Evolutionary conservation across 1,140 invertebrate species (phyloP).

Genomic region (Vollenhovia emeryi): DNA sequence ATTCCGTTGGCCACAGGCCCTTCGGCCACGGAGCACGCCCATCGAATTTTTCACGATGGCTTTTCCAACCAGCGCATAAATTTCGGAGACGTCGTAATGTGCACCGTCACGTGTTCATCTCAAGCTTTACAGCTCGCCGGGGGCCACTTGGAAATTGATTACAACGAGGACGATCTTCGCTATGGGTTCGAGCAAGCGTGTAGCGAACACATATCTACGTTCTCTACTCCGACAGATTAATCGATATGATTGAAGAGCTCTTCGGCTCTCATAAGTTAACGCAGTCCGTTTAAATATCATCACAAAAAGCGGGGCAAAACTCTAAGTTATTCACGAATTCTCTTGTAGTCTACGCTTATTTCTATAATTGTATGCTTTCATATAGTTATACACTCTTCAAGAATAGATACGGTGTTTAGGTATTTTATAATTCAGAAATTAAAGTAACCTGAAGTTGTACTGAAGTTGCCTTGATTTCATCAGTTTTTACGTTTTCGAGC

Average conservation of each 20-base stretch:
- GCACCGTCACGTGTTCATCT: slow-evolving; percentile 22
- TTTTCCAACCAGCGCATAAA: slow-evolving; percentile 53
- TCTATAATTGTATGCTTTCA: not conserved
- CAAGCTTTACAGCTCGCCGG: slow-evolving; percentile 15
- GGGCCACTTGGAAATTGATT: slow-evolving; percentile 59
- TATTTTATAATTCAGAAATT: not conserved
- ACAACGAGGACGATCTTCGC: slow-evolving; percentile 22
- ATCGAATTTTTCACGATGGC: slow-evolving; percentile 52
- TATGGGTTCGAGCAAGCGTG: not conserved
- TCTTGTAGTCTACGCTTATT: not conserved
- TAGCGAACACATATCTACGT: not conserved
- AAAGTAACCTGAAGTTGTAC: not conserved
- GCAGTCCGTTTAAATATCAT: not conserved
- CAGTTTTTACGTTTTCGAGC: not conserved
- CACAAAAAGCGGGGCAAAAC: not conserved
- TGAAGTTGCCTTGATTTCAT: not conserved
- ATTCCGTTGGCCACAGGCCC: not conserved
- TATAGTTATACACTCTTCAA: not conserved
- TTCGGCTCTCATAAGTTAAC: not conserved
- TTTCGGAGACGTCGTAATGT: slow-evolving; percentile 44
- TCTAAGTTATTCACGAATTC: not conserved
- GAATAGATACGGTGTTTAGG: not conserved
- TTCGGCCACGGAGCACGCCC: slow-evolving; percentile 14
- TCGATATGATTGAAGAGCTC: slow-evolving; percentile 37
- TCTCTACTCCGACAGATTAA: slow-evolving; percentile 2